A percentile compares a stretch with the other conserved stretches of the same genome.
These are phyloP conservation scores for Psilopsiagon aymara DNA, from an alignment of 2,113 vertebrate genomes.

Conservation along the genomic window DNA sequence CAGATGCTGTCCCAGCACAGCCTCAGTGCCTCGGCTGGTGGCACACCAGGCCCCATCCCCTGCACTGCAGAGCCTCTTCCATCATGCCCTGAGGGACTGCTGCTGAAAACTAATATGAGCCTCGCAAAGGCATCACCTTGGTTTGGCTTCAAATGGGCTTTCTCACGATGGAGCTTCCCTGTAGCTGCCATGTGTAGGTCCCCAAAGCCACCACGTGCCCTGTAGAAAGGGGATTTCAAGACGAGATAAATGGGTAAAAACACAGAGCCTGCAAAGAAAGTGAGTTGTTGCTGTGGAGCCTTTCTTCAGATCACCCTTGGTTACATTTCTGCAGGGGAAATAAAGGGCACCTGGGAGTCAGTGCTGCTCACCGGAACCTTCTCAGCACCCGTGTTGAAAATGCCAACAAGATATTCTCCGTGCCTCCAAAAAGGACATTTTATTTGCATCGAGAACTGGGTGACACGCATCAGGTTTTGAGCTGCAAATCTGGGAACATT, in stretches of 20 bases:
- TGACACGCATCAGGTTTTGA: background rate
- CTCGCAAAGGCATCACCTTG: constrained; percentile 32
- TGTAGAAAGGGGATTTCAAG: background rate
- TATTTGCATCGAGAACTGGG: background rate
- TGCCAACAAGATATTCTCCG: background rate
- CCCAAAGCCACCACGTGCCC: background rate
- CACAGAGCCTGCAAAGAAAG: background rate
- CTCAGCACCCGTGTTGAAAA: background rate
- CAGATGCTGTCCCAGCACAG: no score
- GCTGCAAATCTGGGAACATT: background rate
- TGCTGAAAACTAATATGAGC: constrained; percentile 20
- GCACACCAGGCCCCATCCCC: background rate
- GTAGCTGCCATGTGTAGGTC: constrained; percentile 13
- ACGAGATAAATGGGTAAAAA: background rate
- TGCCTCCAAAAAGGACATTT: background rate
- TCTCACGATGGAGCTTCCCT: constrained; percentile 1
- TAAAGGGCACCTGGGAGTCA: background rate
- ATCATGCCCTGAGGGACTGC: no score
- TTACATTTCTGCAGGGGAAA: background rate
- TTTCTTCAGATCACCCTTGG: background rate
- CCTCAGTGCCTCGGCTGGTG: no score
- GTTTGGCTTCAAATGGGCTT: background rate
- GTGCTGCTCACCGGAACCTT: background rate
- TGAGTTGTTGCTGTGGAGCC: background rate
- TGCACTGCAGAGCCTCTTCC: background rate